Percentiles rank a stretch among this genome's conserved stretches.
Conservation (phyloP, 2,113 vertebrate species). For the Cygnus buccinator region DNA sequence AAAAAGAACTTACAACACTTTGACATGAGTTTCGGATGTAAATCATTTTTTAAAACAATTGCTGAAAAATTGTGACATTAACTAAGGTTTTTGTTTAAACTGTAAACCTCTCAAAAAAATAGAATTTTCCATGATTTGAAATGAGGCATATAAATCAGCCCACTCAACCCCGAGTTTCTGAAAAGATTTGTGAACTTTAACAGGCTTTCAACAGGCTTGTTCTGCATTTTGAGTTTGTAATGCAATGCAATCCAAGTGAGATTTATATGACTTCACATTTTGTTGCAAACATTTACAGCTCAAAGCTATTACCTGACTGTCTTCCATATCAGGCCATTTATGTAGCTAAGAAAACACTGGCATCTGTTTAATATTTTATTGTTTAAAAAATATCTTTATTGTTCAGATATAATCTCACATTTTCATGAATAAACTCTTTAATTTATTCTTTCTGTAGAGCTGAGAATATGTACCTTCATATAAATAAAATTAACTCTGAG, state of each 20-base stretch:
- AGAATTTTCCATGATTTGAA: not conserved
- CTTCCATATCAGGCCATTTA: slow-evolving; percentile 46
- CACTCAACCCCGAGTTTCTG: not conserved
- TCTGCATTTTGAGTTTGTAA: slow-evolving; percentile 32
- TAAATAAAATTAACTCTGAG: slow-evolving; percentile 9
- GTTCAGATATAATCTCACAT: not conserved
- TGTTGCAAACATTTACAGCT: slow-evolving; percentile 41
- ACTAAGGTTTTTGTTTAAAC: not conserved
- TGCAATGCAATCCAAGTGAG: slow-evolving; percentile 21
- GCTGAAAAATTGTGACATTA: not conserved
- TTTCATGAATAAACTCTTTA: slow-evolving; percentile 19
- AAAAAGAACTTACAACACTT: not conserved
- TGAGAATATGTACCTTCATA: not conserved
- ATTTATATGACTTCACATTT: slow-evolving; percentile 42
- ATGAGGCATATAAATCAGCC: not conserved
- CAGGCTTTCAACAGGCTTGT: not conserved
- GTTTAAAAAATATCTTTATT: slow-evolving; percentile 57
- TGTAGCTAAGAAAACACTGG: slow-evolving; percentile 45
- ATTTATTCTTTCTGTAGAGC: not conserved
- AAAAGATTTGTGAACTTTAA: slow-evolving; percentile 25
- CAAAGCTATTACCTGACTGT: slow-evolving; percentile 49
- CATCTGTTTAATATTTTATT: slow-evolving; percentile 63
- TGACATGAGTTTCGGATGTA: not conserved
- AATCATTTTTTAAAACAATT: not conserved
- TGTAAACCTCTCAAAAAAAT: not conserved